Percentiles rank a stretch among this genome's conserved stretches.
Conservation (phyloP, 1,140 invertebrate genomes). For the Dreissena polymorpha region DNA sequence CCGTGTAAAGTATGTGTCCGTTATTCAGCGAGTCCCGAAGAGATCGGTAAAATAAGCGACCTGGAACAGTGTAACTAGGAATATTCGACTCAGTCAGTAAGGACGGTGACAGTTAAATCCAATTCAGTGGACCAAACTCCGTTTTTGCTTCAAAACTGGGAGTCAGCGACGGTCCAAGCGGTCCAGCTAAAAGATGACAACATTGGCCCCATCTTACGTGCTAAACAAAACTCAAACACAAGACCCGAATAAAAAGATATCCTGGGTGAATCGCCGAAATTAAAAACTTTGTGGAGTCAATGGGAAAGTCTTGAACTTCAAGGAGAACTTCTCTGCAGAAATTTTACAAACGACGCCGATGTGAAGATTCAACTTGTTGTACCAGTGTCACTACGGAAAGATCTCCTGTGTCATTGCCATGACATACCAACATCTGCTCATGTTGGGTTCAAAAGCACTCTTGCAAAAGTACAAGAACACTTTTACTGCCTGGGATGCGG, state of each 20-base stretch:
- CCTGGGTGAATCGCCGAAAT: background rate
- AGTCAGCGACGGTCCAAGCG: background rate
- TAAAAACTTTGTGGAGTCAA: conserved; percentile 1
- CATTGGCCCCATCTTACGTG: background rate
- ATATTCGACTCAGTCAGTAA: background rate
- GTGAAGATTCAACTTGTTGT: background rate
- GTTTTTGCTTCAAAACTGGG: background rate
- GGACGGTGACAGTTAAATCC: background rate
- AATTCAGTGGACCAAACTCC: background rate
- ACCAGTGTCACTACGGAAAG: background rate
- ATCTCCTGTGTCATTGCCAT: background rate
- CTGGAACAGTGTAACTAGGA: background rate
- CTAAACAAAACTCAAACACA: background rate
- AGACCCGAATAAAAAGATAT: background rate
- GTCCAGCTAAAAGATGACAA: background rate
- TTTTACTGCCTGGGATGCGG: conserved; percentile 1
- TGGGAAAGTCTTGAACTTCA: conserved; percentile 3
- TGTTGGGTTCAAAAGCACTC: conserved; percentile 10
- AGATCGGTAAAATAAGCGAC: background rate
- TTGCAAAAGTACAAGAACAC: background rate
- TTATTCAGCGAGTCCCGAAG: background rate
- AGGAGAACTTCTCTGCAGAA: background rate
- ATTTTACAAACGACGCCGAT: background rate
- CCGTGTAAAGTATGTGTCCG: conserved; percentile 21
- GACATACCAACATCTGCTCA: conserved; percentile 17